These are phyloP conservation scores for Meteorus sp. DNA, from an alignment of 1,140 invertebrate species.

Conservation along the genomic window DNA sequence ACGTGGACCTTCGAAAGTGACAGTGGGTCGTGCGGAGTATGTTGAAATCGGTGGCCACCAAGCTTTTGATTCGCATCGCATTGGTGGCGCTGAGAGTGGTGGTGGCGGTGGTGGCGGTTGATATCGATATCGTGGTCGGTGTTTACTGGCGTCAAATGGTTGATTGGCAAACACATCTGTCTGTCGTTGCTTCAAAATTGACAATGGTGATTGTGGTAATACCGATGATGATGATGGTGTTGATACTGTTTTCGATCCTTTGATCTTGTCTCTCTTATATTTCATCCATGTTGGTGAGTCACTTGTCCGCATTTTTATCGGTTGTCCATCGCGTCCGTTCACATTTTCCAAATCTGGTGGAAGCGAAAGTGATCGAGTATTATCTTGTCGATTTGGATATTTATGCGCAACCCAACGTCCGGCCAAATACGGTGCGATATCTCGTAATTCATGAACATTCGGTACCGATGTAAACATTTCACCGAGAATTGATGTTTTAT, in stretches of 20 bases:
- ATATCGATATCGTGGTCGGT: slow-evolving; percentile 76
- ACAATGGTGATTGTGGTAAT: slow-evolving; percentile 51
- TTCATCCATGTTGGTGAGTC: slow-evolving; percentile 3
- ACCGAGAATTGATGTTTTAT: slow-evolving; percentile 69
- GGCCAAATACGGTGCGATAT: slow-evolving; percentile 75
- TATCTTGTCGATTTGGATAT: slow-evolving; percentile 68
- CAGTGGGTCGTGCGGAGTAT: slow-evolving; percentile 65
- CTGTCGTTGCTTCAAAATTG: slow-evolving; percentile 65
- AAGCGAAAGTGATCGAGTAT: slow-evolving; percentile 64
- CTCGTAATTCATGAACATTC: slow-evolving; percentile 73
- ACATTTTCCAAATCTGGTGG: slow-evolving; percentile 52
- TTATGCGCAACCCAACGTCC: slow-evolving; percentile 77
- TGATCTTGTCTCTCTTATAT: slow-evolving; percentile 20
- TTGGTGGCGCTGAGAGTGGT: slow-evolving; percentile 37
- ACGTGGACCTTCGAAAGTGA: slow-evolving; percentile 76
- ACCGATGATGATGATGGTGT: slow-evolving; percentile 38
- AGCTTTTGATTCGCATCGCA: slow-evolving; percentile 48
- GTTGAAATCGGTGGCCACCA: slow-evolving; percentile 59
- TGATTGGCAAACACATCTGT: slow-evolving; percentile 68
- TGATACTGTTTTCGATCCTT: slow-evolving; percentile 29
- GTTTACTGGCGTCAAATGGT: slow-evolving; percentile 72
- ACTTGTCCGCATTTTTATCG: neutral
- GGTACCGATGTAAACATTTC: slow-evolving; percentile 82
- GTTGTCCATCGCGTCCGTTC: slow-evolving; percentile 17
- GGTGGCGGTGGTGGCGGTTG: slow-evolving; percentile 62